phyloP scores from a whole-genome alignment of 2,797 vertebrate genomes.

The Dendrocincla tyrannina region DNA sequence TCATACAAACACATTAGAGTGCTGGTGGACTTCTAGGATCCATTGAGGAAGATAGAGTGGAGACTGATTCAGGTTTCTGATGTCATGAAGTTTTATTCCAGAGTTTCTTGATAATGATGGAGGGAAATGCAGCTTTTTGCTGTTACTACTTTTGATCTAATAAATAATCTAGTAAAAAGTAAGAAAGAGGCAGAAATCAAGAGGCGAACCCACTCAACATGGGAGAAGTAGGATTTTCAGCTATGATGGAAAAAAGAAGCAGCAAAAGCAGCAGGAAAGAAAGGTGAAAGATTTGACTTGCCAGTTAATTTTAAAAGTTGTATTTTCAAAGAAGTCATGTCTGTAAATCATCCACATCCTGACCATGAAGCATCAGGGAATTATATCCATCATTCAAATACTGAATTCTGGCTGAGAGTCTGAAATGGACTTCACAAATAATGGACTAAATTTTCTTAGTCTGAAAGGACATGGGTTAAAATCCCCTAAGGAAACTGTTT shows the following conservation, averaged over 20 bases:
- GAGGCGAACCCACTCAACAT: neutral
- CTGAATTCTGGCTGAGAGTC: neutral
- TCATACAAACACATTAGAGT: neutral
- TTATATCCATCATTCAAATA: neutral
- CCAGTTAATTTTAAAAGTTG: neutral
- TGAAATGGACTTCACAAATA: neutral
- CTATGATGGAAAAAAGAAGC: neutral
- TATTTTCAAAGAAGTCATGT: neutral
- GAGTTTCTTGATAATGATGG: accelerated
- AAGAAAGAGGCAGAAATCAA: neutral
- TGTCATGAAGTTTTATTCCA: neutral
- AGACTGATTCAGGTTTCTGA: neutral
- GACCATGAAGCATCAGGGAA: neutral
- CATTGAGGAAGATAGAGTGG: neutral
- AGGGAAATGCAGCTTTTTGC: neutral
- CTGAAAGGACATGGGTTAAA: neutral
- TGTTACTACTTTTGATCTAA: neutral
- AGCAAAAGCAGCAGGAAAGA: neutral
- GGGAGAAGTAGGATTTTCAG: neutral
- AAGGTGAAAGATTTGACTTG: neutral
- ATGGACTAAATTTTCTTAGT: neutral
- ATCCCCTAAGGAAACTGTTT: neutral
- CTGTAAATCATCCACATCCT: neutral
- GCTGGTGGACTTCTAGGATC: neutral
- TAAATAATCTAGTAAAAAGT: neutral